Percentiles rank a stretch among this genome's conserved stretches.
Conservation (phyloP, 2,797 vertebrate genomes). For the Megalops cyprinoides region DNA sequence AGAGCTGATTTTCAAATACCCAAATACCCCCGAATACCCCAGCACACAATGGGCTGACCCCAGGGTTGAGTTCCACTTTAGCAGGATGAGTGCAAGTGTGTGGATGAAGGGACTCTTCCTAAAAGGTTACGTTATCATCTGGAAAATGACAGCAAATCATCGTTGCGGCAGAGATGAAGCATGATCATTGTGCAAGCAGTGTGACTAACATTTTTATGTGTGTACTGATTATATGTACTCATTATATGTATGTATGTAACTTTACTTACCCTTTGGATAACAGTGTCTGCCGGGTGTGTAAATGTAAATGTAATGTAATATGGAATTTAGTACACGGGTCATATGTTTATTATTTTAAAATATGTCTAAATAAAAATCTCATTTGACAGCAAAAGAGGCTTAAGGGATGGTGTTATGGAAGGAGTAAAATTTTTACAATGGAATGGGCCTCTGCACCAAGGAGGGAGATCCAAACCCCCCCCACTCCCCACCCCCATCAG, state of each 20-base stretch:
- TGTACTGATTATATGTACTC: too few relatives aligned
- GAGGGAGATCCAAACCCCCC: not conserved
- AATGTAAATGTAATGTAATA: too few relatives aligned
- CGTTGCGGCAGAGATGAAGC: too few relatives aligned
- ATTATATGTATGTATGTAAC: too few relatives aligned
- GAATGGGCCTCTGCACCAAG: too few relatives aligned
- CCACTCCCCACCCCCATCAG: not conserved
- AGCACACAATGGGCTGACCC: slow-evolving; percentile 49
- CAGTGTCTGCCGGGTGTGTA: too few relatives aligned
- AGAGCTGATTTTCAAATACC: slow-evolving; percentile 46
- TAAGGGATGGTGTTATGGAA: too few relatives aligned
- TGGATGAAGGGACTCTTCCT: not conserved
- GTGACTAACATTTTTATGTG: too few relatives aligned
- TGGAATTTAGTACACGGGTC: not conserved
- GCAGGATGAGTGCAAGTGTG: not conserved
- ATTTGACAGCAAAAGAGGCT: not conserved
- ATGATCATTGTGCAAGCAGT: too few relatives aligned
- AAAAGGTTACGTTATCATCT: not conserved
- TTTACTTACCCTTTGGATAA: too few relatives aligned
- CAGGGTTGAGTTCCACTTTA: slow-evolving; percentile 27
- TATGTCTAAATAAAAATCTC: not conserved
- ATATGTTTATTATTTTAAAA: not conserved
- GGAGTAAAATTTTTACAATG: not conserved
- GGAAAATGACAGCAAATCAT: not conserved
- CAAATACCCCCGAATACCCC: slow-evolving; percentile 37